Conservation (phyloP, 2,888 invertebrate species). For the Agrochola lychnidis region DNA sequence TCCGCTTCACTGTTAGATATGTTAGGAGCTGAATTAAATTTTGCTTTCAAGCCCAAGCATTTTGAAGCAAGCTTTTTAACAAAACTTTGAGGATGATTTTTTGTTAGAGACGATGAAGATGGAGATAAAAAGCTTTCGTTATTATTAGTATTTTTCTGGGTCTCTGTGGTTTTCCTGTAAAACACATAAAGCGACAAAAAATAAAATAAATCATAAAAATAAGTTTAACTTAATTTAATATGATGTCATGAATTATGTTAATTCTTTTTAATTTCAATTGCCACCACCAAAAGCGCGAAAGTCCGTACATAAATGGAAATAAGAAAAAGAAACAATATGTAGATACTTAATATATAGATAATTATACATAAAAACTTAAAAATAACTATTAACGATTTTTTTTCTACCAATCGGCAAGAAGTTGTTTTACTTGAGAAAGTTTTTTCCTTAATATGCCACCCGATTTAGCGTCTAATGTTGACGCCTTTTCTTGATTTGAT, state of each 20-base stretch:
- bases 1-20: slow-evolving; percentile 85
- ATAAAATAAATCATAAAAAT: slow-evolving; percentile 74
- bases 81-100: slow-evolving; percentile 87
- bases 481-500: slow-evolving; percentile 28
- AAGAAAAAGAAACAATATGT: slow-evolving; percentile 42
- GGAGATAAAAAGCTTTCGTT: slow-evolving; percentile 85
- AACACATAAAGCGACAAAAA: slow-evolving; percentile 88
- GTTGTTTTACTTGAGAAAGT: slow-evolving; percentile 73
- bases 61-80: slow-evolving; percentile 90
- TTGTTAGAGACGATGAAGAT: slow-evolving; percentile 87
- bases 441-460: slow-evolving; percentile 74
- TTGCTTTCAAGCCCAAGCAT: slow-evolving; percentile 88
- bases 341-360: slow-evolving; percentile 15
- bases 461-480: slow-evolving; percentile 51
- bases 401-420: slow-evolving; percentile 74
- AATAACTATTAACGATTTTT: slow-evolving; percentile 9
- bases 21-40: slow-evolving; percentile 89
- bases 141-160: slow-evolving; percentile 87
- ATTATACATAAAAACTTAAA: slow-evolving; percentile 19
- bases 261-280: slow-evolving; percentile 56
- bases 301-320: slow-evolving; percentile 32
- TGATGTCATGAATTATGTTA: slow-evolving; percentile 54
- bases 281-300: slow-evolving; percentile 72
- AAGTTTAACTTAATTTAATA: slow-evolving; percentile 57
- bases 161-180: slow-evolving; percentile 89